These are phyloP conservation scores for Ptiloglossa arizonensis DNA, from an alignment of 1,140 invertebrate genomes.

Conservation along the genomic window DNA sequence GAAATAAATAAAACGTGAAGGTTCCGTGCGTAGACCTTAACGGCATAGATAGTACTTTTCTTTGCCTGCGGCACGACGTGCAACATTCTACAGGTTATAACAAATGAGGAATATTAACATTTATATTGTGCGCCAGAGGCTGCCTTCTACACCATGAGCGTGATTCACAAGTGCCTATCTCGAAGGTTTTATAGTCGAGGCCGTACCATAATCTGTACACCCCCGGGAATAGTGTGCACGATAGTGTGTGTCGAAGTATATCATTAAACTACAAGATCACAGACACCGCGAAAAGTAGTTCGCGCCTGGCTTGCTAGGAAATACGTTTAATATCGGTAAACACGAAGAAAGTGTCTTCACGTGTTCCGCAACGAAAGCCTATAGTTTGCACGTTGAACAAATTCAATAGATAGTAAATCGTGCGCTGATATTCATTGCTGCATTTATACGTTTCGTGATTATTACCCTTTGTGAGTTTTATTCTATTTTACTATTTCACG, in stretches of 20 bases:
- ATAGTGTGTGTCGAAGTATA: neutral
- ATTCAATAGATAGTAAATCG: constrained; percentile 20
- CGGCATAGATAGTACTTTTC: neutral
- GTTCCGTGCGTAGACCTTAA: neutral
- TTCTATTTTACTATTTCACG: no score
- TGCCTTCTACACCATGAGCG: constrained; percentile 40
- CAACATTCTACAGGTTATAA: constrained; percentile 34
- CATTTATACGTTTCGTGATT: no score
- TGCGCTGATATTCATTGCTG: neutral
- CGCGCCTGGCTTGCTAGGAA: neutral
- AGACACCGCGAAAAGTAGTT: constrained; percentile 48
- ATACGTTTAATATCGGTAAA: neutral
- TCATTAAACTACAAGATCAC: constrained; percentile 49
- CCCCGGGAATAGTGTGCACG: neutral
- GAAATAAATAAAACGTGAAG: neutral
- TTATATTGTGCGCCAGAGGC: constrained; percentile 34
- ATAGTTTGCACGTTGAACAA: constrained; percentile 6
- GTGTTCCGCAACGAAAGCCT: neutral
- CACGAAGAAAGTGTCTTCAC: neutral
- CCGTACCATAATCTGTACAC: constrained; percentile 52
- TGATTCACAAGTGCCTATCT: constrained; percentile 58
- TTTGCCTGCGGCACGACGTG: neutral
- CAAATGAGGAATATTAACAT: constrained; percentile 63
- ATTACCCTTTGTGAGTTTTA: no score
- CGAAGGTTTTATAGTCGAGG: constrained; percentile 47